A percentile compares a stretch with the other conserved stretches of the same genome.
These are phyloP conservation scores for Strongylocentrotus purpuratus DNA, from an alignment of 35 echinoderm and acorn worm species.

Conservation along the genomic window DNA sequence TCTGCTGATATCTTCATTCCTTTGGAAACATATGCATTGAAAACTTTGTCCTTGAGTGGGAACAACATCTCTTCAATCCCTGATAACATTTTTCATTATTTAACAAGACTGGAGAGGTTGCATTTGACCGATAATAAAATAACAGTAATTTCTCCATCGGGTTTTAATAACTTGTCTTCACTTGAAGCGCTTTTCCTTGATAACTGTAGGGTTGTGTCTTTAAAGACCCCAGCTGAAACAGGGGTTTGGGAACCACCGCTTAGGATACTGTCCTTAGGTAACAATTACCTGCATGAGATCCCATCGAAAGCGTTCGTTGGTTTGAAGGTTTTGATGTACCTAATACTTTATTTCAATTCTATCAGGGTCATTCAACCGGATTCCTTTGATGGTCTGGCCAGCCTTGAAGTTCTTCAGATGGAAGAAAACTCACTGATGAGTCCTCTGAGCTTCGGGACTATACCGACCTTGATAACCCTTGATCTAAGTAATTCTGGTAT, in stretches of 20 bases:
- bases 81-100: not conserved
- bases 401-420: not conserved
- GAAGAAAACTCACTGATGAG: not conserved
- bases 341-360: not conserved
- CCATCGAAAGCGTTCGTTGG: constrained; percentile 20
- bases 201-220: not conserved
- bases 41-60: not conserved
- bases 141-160: not conserved
- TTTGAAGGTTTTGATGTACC: not conserved
- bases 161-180: constrained; percentile 27
- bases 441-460: not conserved
- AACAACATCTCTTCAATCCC: not conserved
- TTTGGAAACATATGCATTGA: not conserved
- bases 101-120: not conserved
- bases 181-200: not conserved
- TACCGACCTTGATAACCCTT: not conserved
- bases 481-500: not conserved
- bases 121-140: not conserved
- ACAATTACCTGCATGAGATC: not conserved
- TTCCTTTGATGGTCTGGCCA: not conserved
- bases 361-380: not conserved
- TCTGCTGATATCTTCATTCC: not conserved
- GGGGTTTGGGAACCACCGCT: not conserved
- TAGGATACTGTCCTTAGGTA: not conserved
- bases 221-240: not conserved